A percentile compares a stretch with the other conserved stretches of the same genome.
Evolutionary conservation across 2,113 vertebrate species (phyloP).

Genomic region (Vidua macroura): DNA sequence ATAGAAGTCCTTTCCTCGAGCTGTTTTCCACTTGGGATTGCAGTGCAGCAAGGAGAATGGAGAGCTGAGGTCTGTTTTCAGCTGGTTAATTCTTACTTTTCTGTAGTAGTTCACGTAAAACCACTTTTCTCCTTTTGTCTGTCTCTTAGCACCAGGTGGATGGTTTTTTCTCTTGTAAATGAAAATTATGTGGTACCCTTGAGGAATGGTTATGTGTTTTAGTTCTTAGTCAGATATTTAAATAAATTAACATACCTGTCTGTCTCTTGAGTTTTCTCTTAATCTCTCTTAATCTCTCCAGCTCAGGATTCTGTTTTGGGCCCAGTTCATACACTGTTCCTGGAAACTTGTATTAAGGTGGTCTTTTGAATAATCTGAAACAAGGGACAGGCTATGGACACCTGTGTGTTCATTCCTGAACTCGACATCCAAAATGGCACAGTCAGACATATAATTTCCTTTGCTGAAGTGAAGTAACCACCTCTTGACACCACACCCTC

Average conservation of each 20-base stretch:
- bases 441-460: neutral
- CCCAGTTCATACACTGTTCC: neutral
- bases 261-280: neutral
- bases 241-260: neutral
- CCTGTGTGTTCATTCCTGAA: neutral
- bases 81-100: neutral
- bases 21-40: neutral
- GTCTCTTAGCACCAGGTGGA: neutral
- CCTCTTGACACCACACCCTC: neutral
- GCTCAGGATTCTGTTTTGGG: neutral
- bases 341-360: neutral
- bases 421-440: neutral
- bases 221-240: neutral
- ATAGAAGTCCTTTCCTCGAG: fast-evolving
- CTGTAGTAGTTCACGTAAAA: fast-evolving
- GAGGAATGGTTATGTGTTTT: neutral
- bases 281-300: neutral
- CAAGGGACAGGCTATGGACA: fast-evolving
- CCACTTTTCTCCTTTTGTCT: neutral
- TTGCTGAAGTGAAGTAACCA: neutral
- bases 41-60: neutral
- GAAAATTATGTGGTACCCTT: neutral
- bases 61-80: neutral
- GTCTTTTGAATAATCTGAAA: neutral
- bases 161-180: neutral